phyloP scores from a whole-genome alignment of 1,140 invertebrate species.

The Adelges cooleyi region DNA sequence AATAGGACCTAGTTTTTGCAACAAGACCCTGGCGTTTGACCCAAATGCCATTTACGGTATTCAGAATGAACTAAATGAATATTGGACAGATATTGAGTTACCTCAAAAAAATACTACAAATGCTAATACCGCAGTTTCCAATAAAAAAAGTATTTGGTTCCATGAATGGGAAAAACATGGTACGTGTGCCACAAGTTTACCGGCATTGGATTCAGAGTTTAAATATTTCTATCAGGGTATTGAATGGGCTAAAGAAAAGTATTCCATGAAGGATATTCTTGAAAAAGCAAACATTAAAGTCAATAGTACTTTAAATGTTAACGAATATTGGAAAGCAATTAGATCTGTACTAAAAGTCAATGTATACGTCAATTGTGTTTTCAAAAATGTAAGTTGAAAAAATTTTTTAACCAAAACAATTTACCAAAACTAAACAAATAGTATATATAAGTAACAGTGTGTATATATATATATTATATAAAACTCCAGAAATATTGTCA shows the following conservation, averaged over 20 bases:
- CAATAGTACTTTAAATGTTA: slow-evolving; percentile 3
- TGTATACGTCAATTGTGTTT: background rate
- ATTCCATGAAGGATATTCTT: slow-evolving; percentile 5
- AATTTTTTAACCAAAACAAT: no score
- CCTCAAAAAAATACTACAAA: background rate
- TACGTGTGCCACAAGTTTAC: slow-evolving; percentile 55
- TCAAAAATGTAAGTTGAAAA: slow-evolving; percentile 14
- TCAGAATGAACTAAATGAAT: slow-evolving; percentile 46
- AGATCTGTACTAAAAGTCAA: background rate
- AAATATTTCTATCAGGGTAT: slow-evolving; percentile 64
- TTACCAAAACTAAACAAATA: no score
- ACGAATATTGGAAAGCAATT: slow-evolving; percentile 8
- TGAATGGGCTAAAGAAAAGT: slow-evolving; percentile 39
- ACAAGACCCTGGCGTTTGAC: slow-evolving; percentile 36
- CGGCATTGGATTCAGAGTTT: slow-evolving; percentile 48
- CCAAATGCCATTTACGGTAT: slow-evolving; percentile 46
- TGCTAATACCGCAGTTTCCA: background rate
- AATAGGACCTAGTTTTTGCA: slow-evolving; percentile 48
- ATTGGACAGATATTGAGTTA: slow-evolving; percentile 45
- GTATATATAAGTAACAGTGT: no score
- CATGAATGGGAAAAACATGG: slow-evolving; percentile 45
- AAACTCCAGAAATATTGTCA: no score
- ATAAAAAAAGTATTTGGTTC: no score
- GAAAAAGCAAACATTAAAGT: background rate
- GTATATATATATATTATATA: no score